These are phyloP conservation scores for Chromis chromis DNA, from an alignment of 2,797 vertebrate genomes.

Conservation along the genomic window DNA sequence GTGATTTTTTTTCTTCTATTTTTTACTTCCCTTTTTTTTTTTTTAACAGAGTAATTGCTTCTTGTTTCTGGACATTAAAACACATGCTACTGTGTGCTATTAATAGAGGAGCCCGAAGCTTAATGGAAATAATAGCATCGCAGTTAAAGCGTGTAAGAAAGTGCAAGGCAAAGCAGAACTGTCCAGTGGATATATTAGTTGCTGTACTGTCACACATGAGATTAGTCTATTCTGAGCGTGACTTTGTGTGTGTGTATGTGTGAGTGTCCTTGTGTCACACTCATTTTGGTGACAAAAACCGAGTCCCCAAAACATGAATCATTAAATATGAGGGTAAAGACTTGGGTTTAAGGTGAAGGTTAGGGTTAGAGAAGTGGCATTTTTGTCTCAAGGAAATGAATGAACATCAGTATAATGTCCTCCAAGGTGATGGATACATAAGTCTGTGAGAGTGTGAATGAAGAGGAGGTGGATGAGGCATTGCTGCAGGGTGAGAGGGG, in stretches of 20 bases:
- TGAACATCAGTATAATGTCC: neutral
- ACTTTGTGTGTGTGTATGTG: conserved; percentile 4
- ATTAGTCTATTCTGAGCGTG: conserved; percentile 21
- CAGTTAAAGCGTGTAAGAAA: neutral
- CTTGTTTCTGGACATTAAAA: neutral
- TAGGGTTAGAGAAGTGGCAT: neutral
- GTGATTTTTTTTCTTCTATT: neutral
- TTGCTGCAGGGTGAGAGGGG: neutral
- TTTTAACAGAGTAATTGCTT: neutral
- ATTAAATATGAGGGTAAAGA: neutral
- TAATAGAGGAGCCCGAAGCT: neutral
- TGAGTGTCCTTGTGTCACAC: neutral
- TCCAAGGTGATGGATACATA: neutral
- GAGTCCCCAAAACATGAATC: neutral
- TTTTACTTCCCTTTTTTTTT: neutral
- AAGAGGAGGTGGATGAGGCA: conserved; percentile 9
- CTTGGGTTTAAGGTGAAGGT: neutral
- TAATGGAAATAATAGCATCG: neutral
- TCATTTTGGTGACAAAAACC: neutral
- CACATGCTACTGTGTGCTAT: neutral
- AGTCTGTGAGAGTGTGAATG: conserved; percentile 11
- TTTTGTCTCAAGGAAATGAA: neutral
- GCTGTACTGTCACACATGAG: conserved; percentile 10
- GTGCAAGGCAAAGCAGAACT: conserved; percentile 19
- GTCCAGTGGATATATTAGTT: conserved; percentile 14